Percentiles rank a stretch among this genome's conserved stretches.
These are phyloP conservation scores for Netelia fuscicornis DNA, from an alignment of 2,888 invertebrate genomes.

Conservation along the genomic window DNA sequence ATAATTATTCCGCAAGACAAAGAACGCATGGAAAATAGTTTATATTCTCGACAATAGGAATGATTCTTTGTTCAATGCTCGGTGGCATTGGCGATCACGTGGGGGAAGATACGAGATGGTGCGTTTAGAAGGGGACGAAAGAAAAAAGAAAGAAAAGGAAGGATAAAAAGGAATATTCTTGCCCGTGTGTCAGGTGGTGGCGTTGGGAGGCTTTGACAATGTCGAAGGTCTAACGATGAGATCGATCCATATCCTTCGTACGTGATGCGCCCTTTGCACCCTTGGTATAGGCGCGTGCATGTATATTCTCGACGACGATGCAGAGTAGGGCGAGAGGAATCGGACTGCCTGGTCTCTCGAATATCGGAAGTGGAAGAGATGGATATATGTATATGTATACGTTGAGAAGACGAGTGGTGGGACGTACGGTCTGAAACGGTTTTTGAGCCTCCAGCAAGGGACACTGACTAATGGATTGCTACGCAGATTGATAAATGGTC, in stretches of 20 bases:
- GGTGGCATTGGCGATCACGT: neutral
- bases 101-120: conserved; percentile 22
- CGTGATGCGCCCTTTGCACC: conserved; percentile 38
- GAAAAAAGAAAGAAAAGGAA: conserved; percentile 40
- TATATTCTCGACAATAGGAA: neutral
- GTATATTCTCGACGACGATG: conserved; percentile 8
- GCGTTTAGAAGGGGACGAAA: conserved; percentile 36
- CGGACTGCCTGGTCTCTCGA: conserved; percentile 46
- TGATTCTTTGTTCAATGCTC: neutral
- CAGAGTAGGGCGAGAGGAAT: conserved; percentile 36
- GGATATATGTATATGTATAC: conserved; percentile 7
- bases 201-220: conserved; percentile 47
- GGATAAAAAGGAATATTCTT: conserved; percentile 41
- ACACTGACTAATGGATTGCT: conserved; percentile 79
- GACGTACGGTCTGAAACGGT: conserved; percentile 69
- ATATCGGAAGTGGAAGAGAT: conserved; percentile 44
- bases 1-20: neutral
- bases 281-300: conserved; percentile 21
- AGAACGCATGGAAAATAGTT: neutral
- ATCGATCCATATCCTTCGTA: conserved; percentile 60
- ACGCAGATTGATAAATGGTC: conserved; percentile 78
- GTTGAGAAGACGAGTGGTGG: conserved; percentile 46
- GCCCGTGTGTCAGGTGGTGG: conserved; percentile 53
- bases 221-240: conserved; percentile 64
- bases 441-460: conserved; percentile 75